Base-by-base conservation (phyloP, 2,888 invertebrate species). In the Synanthedon andrenaeformis region DNA sequence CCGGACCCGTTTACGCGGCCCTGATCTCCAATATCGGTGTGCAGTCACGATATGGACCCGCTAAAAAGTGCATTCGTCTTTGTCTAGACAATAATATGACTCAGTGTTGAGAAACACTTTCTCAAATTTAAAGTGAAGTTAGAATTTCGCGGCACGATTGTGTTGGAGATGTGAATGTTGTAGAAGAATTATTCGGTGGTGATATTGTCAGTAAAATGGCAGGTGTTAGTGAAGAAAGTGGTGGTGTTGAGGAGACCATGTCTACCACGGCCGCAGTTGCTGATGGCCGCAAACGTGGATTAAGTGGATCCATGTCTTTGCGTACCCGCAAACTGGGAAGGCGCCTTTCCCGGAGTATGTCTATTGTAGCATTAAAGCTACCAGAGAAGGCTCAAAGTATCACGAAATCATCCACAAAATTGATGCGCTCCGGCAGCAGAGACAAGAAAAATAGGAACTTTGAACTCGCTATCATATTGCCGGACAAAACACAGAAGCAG, bases 401-500 rank as follows among this genome's bases (percentile, higher is more conserved):
- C 61, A 90, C 90, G 53, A 85, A 90, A 57, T 82, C 90, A 42
- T 86, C 91, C 3, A 89, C 90, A 3, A 87, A 90, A 66, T 85
- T 91, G 53, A 89, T 90, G 65, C 82, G 85, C 58, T 81, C 90
- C 54, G 89, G 89, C 50, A 89, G 85, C 59, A 82, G 89, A 41
- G 89, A 91, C 64, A 88, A 90, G 63, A 89, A 89, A 65, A 89
- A 89, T 59, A 82, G 89, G 64, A 77, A 88, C 51, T 88, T 91
- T 62, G 91, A 91, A 62, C 86, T 91, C 55, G 90, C 90, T 12
- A 87, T 91, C 56, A 91, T 91, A 65, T 89, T 90, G 48, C 91
- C 91, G 41, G 91, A 91, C 68, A 91, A 91, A 78, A 88, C 90
- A 10, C 91, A 91, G 67, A 89, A 88, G 79, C 89, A 90, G 86